phyloP scores from a whole-genome alignment of 1,140 invertebrate genomes.

The Lepeophtheirus salmonis region DNA sequence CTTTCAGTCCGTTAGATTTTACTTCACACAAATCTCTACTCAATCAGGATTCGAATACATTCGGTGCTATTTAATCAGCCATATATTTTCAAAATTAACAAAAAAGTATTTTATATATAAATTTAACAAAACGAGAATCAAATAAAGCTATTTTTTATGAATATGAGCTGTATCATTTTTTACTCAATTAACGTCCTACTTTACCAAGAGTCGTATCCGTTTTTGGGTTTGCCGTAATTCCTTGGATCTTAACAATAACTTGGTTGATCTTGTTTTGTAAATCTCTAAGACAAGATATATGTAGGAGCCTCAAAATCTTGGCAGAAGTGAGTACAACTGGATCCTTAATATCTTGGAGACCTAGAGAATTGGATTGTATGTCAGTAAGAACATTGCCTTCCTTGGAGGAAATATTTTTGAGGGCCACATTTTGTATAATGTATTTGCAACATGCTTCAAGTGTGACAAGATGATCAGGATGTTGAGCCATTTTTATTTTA shows the following conservation, averaged over 20 bases:
- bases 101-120: no score
- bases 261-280: conserved; percentile 87
- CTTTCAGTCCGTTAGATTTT: neutral
- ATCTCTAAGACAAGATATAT: conserved; percentile 68
- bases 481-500: conserved; percentile 51
- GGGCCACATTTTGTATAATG: conserved; percentile 41
- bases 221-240: conserved; percentile 82
- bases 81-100: no score
- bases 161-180: no score
- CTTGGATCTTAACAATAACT: conserved; percentile 72
- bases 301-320: conserved; percentile 57
- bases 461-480: conserved; percentile 56
- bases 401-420: conserved; percentile 22
- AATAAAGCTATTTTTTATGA: no score
- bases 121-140: no score
- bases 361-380: neutral
- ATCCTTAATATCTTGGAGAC: conserved; percentile 8
- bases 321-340: neutral
- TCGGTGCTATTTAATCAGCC: no score
- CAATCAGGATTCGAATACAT: no score
- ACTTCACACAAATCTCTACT: neutral
- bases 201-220: conserved; percentile 81
- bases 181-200: conserved; percentile 61
- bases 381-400: neutral
- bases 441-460: conserved; percentile 49